Evolutionary conservation across 2,797 vertebrate genomes (phyloP), one percentile per base, ranked within the genome.

Genomic region (Choloepus didactylus): DNA sequence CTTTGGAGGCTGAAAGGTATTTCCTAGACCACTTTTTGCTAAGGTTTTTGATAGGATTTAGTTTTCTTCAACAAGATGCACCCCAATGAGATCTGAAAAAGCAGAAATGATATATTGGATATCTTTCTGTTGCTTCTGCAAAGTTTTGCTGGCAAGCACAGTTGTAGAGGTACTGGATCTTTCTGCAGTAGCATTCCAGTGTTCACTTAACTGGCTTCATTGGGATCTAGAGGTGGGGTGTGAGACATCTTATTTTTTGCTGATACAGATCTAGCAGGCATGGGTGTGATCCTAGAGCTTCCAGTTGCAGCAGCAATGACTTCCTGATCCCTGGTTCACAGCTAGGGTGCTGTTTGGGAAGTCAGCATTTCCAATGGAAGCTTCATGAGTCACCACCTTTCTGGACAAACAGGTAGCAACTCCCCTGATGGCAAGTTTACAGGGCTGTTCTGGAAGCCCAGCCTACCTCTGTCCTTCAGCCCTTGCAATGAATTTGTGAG

Each of bases 41-140:
- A 21, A 76, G 64, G 4, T 80, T 80, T 31, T 89, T 87, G 49
- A 82, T 25, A 16, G 67, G 29, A 56, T 73, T 62, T 51, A 64
- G 12, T 18, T 92, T 92, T 80, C 59, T 79, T 72, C 10, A 70
- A 64, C 14, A n/a, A 70, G 51, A 89, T 62, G 31, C 3, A 69
- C 56, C 18, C 51, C 86, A 35, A 59, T 72, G 69, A 94, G 15
- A 19, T 62, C 31, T 89, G 86, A 94, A 92, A 49, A 94, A 35
- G 62, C 12, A 82, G 10, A 59, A 9, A 2, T 51, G 21, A 80
- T 14, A 0, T 59, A 16, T 11, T 83, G 59, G 29, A n/a, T 23
- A 49, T 72, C 27, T 79, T 89, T 62, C 38, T 94, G n/a, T 46
- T 73, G 14, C 38, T 67, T 92, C 60, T 79, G 41, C 16, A 49